Base-by-base conservation (phyloP, 2,888 invertebrate genomes). In the Harpalus rubripes region DNA sequence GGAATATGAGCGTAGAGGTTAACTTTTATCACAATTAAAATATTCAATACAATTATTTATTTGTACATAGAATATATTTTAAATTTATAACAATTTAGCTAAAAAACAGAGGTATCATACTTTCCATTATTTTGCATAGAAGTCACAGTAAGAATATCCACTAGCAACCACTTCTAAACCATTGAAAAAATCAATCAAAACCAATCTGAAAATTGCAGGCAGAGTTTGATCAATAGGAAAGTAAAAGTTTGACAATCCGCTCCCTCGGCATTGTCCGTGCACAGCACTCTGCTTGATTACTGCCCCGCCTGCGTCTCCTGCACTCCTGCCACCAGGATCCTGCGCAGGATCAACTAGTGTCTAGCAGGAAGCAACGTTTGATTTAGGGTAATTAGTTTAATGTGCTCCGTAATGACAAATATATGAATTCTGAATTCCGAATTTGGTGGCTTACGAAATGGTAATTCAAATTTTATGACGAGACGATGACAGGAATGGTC, bases 191-290 rank as follows among this genome's bases (percentile, higher is more conserved):
- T 74, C 72, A 74, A 74, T 74, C 72, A 74, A 74, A 74, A 74
- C 58, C 78, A 78, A 78, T 78, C 78, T 58, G 58, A 78, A 78
- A 78, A 78, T 78, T 78, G 78, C 56, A 78, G 26, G 32, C 56
- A 78, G 18, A 15, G 58, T 78, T 78, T 78, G 78, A 78, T 78
- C 78, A 59, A 78, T 78, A 78, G n/a, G 78, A 78, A 78, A 78
- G 58, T 78, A 78, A 78, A 58, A 78, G 78, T 78, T 78, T 78
- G 78, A 59, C 78, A 78, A 78, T 58, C 58, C n/a, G 78, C 78
- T 12, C n/a, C 78, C 56, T 52, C n/a, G 44, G 72, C 72, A 18
- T 74, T 74, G 72, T 74, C 72, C 72, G 41, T 26, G 26, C 56
- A 22, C 32, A 32, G 78, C 59, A 78, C 78, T 78, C 78, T 78